phyloP scores from a whole-genome alignment of 30 jellyfish, hydroid and myxozoan species.

The Catostylus mosaicus region DNA sequence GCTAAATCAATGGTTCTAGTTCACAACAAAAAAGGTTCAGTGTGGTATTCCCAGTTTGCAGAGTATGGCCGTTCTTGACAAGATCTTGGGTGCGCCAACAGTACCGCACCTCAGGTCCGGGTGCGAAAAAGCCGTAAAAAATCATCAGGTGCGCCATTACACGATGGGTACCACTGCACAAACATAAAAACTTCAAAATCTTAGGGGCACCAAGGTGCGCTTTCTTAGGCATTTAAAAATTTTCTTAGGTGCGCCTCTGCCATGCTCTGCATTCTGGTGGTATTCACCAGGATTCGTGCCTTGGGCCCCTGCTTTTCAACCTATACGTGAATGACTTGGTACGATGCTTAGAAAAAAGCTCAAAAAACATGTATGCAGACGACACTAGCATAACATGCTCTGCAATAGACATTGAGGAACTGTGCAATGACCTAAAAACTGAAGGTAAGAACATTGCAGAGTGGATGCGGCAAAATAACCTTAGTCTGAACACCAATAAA shows the following conservation, averaged over 20 bases:
- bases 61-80: no score
- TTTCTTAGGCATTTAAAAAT: no score
- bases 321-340: neutral
- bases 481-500: conserved; percentile 18
- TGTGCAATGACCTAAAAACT: neutral
- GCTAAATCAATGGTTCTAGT: neutral
- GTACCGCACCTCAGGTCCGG: no score
- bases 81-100: no score
- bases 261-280: no score
- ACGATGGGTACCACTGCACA: no score
- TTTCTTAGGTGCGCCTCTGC: no score
- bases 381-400: conserved; percentile 11
- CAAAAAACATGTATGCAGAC: neutral
- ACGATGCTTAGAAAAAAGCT: neutral
- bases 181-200: no score
- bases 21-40: neutral
- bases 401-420: conserved; percentile 6
- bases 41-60: neutral
- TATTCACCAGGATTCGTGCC: conserved; percentile 1
- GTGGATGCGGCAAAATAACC: conserved; percentile 37
- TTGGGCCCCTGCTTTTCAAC: conserved; percentile 11
- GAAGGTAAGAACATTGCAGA: neutral
- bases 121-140: no score
- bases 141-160: no score
- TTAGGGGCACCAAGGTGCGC: no score